Base-by-base conservation (phyloP, 1,140 invertebrate species). In the Hylaeus anthracinus region DNA sequence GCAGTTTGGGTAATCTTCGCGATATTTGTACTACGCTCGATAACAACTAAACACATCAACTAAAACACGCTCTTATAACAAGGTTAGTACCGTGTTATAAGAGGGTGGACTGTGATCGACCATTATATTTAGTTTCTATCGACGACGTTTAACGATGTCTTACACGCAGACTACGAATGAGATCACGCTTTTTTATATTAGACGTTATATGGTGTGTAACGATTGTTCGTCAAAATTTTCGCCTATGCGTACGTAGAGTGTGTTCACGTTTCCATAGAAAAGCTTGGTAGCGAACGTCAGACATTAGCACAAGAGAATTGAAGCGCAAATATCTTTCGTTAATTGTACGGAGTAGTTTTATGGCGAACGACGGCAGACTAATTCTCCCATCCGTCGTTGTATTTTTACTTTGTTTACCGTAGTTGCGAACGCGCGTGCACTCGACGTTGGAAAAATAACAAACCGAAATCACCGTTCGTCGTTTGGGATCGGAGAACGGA, bases 301-400 rank as follows among this genome's bases (percentile, higher is more conserved):
- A 61, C 37, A 48, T 4, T 15, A 5, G 15, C 37, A 15, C 1
- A 9, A 56, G 2, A 45, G 6, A 37, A 1, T 66, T 26, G 1
- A n/a, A 70, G 14, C 63, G 0, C 39, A 6, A 55, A 37, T 12
- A 9, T 26, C 9, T 79, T 79, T n/a, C 3, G 5, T 61, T 70
- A 3, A 37, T 37, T 0, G 37, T n/a, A 14, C 6, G 3, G 5
- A 8, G 14, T 72, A 58, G 53, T 5, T 55, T 73, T 0, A 56
- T 51, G 43, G 45, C 55, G 37, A 80, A 75, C 64, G 72, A 69
- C 72, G 79, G 37, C 72, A 74, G 64, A 51, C 26, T 63, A 55
- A 55, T 75, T 53, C 79, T 80, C 79, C 72, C 64, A 67, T 74
- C 55, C 45, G 26, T 80, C 72, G 63, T 75, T 66, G 72, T 75